These are phyloP conservation scores for Lophochroa leadbeateri DNA, from an alignment of 2,113 vertebrate species.

Conservation along the genomic window DNA sequence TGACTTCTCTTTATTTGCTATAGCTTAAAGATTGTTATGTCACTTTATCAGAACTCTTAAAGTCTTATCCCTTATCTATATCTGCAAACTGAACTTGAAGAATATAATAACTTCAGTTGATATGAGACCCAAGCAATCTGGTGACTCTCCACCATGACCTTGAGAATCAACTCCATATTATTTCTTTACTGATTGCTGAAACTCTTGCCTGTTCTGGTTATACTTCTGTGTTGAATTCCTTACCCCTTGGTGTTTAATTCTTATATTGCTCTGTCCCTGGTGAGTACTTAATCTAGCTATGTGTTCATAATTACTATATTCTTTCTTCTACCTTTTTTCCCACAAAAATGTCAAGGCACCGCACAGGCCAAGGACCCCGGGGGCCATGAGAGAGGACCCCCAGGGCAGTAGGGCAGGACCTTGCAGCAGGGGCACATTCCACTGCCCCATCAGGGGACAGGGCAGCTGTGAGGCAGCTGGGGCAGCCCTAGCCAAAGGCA, in stretches of 20 bases:
- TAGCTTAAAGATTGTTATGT: background rate
- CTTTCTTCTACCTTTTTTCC: background rate
- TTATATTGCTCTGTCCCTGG: background rate
- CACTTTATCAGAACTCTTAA: background rate
- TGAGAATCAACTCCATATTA: background rate
- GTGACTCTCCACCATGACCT: background rate
- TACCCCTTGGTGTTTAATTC: background rate
- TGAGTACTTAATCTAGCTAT: background rate
- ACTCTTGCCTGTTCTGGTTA: background rate
- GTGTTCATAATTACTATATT: background rate
- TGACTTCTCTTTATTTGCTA: background rate
- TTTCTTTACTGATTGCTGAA: background rate
- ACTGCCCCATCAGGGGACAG: background rate
- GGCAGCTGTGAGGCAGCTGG: background rate
- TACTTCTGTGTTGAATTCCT: background rate
- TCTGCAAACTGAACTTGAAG: background rate
- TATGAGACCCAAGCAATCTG: background rate
- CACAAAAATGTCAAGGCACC: background rate
- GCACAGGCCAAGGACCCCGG: background rate
- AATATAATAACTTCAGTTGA: background rate
- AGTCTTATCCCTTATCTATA: background rate
- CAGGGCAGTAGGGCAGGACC: background rate
- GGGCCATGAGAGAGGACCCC: too few relatives aligned
- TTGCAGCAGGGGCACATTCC: rapidly evolving
- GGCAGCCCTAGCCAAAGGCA: background rate